Evolutionary conservation across 2,113 vertebrate genomes (phyloP).

Genomic region (Todiramphus chloris): DNA sequence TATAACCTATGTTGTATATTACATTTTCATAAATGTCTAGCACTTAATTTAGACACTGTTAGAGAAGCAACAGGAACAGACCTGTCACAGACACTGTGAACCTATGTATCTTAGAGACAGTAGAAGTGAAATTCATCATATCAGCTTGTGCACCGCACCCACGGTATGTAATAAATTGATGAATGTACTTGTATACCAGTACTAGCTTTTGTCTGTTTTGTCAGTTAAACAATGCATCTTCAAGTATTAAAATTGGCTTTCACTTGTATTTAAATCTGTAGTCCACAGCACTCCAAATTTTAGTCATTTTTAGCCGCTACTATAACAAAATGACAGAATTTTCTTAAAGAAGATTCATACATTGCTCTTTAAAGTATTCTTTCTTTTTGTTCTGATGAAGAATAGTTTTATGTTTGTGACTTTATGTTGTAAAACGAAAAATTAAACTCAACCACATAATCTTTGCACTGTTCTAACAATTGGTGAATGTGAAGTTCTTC

Average conservation of each 20-base stretch:
- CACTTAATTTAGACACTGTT: not conserved
- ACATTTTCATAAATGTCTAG: not conserved
- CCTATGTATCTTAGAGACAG: not conserved
- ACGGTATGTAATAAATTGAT: not conserved
- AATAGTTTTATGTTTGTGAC: not conserved
- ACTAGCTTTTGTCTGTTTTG: not conserved
- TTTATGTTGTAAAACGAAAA: not conserved
- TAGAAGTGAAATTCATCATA: not conserved
- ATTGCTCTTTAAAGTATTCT: not conserved
- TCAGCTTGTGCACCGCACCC: not conserved
- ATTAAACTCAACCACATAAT: not conserved
- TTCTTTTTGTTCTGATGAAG: not conserved
- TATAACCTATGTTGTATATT: not conserved
- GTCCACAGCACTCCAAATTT: not conserved
- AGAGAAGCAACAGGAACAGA: not conserved
- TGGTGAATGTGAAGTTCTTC: not conserved
- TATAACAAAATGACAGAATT: not conserved
- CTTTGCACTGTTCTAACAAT: not conserved
- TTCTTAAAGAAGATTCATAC: not conserved
- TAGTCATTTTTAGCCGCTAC: not conserved
- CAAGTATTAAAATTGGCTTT: not conserved
- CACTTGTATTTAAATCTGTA: not conserved
- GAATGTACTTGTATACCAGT: not conserved
- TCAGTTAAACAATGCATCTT: not conserved
- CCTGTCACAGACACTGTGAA: not conserved